A percentile compares a stretch with the other conserved stretches of the same genome.
Conservation (phyloP, 2,113 vertebrate genomes). For the Etheostoma cragini region DNA sequence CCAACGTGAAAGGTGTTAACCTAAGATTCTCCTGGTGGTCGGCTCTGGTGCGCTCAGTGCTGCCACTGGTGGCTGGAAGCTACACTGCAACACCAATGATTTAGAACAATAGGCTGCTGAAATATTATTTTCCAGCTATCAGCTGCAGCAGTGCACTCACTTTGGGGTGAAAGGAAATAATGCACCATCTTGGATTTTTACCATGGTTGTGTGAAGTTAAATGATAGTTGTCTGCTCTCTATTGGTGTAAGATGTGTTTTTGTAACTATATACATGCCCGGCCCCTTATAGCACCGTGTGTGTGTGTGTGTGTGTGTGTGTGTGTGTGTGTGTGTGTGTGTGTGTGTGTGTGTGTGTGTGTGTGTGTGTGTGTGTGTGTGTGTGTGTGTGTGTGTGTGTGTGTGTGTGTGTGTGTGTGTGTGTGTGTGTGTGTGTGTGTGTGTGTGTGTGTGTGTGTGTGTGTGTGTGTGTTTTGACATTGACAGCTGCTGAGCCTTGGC, state of each 20-base stretch:
- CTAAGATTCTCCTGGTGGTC: no score
- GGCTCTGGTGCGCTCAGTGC: not conserved
- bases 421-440: no score
- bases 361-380: no score
- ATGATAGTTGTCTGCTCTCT: not conserved
- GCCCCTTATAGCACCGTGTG: not conserved
- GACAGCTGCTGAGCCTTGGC: slow-evolving; percentile 87
- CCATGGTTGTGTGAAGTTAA: accelerated
- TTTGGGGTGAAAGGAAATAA: accelerated
- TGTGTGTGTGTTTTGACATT: slow-evolving; percentile 1
- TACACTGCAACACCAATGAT: not conserved
- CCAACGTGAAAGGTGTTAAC: no score
- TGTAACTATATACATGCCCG: not conserved
- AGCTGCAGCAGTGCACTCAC: not conserved
- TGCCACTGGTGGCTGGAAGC: not conserved
- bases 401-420: no score
- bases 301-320: no score
- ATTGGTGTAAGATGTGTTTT: not conserved
- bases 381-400: no score
- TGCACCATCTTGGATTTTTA: slow-evolving; percentile 8
- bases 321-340: no score
- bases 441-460: no score
- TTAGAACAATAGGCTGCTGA: not conserved
- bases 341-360: no score
- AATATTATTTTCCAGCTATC: not conserved